Conservation (phyloP, 1,140 invertebrate species). For the Drosophila aff. region DNA sequence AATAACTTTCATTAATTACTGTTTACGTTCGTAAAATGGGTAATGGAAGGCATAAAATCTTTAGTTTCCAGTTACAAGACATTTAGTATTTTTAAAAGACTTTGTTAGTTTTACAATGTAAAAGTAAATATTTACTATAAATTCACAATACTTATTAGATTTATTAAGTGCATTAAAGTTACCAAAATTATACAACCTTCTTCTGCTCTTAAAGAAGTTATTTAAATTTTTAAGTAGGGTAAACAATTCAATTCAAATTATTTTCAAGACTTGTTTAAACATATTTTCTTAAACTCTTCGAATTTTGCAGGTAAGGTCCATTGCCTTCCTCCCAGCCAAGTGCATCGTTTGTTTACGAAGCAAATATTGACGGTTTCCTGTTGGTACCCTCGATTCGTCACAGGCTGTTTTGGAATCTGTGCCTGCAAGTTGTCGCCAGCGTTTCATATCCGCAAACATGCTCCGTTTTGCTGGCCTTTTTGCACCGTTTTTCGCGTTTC, state of each 20-base stretch:
- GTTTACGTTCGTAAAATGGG: no score
- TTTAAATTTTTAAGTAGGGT: no score
- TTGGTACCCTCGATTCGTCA: constrained; percentile 12
- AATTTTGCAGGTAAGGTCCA: neutral
- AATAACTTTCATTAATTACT: no score
- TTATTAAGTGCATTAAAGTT: neutral
- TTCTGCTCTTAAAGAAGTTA: neutral
- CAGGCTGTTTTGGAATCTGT: constrained; percentile 5
- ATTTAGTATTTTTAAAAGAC: neutral
- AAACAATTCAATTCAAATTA: neutral
- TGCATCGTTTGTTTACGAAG: neutral
- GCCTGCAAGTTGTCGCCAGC: constrained; percentile 23
- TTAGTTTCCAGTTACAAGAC: neutral
- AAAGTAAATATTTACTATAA: neutral
- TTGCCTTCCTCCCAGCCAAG: neutral
- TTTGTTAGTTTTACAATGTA: neutral
- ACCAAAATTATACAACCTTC: neutral
- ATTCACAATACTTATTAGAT: neutral
- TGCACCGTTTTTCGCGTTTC: constrained; percentile 17
- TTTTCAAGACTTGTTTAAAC: neutral
- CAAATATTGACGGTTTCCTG: constrained; percentile 40
- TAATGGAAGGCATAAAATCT: neutral
- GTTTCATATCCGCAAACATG: constrained; percentile 72
- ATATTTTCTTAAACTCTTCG: neutral
- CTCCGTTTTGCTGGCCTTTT: constrained; percentile 51